Percentiles rank a stretch among this genome's conserved stretches.
Conservation (phyloP, 2,797 vertebrate genomes). For the Margarornis squamiger region DNA sequence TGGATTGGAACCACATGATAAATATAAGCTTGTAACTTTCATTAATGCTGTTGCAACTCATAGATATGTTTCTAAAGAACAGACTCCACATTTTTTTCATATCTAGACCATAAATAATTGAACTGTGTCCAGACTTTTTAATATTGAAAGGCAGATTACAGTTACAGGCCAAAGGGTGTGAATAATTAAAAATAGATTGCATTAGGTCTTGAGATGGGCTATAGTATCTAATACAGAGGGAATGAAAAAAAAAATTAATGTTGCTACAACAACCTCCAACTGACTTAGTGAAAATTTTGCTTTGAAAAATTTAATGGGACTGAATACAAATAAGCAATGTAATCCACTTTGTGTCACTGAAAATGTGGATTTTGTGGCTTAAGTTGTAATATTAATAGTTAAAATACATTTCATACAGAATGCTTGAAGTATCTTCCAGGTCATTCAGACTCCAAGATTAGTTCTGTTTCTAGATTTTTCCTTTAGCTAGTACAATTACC, state of each 20-base stretch:
- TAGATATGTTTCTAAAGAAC: neutral
- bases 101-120: neutral
- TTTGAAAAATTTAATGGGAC: neutral
- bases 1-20: neutral
- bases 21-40: neutral
- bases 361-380: neutral
- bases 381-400: neutral
- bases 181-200: neutral
- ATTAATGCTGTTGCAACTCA: neutral
- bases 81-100: neutral
- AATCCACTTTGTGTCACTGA: neutral
- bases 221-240: neutral
- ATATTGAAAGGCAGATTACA: neutral
- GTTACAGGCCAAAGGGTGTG: neutral
- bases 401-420: neutral
- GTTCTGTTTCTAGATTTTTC: neutral
- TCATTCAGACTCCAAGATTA: neutral
- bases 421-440: neutral
- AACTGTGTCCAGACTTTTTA: neutral
- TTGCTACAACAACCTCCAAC: neutral
- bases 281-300: neutral
- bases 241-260: neutral
- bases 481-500: neutral
- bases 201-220: neutral
- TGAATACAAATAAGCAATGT: neutral